phyloP scores from a whole-genome alignment of 1,140 invertebrate genomes.

The Acromyrmex echinatior region DNA sequence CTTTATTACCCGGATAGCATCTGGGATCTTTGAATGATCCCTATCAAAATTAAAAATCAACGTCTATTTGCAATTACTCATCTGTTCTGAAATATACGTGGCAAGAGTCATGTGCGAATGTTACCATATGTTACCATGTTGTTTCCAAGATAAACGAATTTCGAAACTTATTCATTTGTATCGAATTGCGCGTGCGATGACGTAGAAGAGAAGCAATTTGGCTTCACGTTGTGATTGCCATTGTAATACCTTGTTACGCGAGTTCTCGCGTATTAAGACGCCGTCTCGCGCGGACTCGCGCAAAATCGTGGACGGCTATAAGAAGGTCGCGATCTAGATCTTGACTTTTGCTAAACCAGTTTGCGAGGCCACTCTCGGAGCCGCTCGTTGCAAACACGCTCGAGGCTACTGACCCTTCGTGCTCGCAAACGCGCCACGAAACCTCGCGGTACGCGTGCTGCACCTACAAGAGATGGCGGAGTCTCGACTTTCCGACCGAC shows the following conservation, averaged over 20 bases:
- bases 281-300: slow-evolving; percentile 33
- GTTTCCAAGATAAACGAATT: neutral
- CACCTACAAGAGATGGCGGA: slow-evolving; percentile 19
- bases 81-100: neutral
- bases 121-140: no score
- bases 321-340: slow-evolving; percentile 77
- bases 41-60: neutral
- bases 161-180: neutral
- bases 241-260: slow-evolving; percentile 6
- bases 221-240: neutral
- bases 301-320: slow-evolving; percentile 45
- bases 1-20: neutral
- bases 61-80: neutral
- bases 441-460: slow-evolving; percentile 32
- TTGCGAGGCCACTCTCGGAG: slow-evolving; percentile 69
- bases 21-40: neutral
- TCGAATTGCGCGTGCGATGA: neutral
- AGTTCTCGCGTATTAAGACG: slow-evolving; percentile 46
- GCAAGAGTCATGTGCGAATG: neutral
- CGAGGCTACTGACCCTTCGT: slow-evolving; percentile 69
- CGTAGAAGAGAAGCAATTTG: neutral
- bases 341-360: slow-evolving; percentile 76
- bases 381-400: slow-evolving; percentile 64
- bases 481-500: slow-evolving; percentile 26
- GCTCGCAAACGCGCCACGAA: slow-evolving; percentile 49